Evolutionary conservation across 2,888 invertebrate species (phyloP).

Genomic region (Drosophila stalkeri): DNA sequence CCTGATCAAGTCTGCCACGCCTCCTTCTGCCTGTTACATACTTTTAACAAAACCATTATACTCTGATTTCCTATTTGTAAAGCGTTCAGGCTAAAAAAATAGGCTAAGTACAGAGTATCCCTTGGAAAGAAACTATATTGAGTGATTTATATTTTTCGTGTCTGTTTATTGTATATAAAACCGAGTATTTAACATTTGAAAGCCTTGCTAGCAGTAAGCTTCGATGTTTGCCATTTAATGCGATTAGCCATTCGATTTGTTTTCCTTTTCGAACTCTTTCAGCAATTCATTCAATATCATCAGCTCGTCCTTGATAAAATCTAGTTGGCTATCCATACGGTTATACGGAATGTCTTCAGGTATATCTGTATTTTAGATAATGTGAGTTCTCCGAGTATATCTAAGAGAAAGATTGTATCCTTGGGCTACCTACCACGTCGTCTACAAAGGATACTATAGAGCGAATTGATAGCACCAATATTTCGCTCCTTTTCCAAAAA

Average conservation of each 20-base stretch:
- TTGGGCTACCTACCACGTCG: slow-evolving; percentile 64
- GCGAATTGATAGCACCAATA: slow-evolving; percentile 75
- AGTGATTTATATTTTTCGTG: neutral
- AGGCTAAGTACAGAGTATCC: neutral
- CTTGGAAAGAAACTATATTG: neutral
- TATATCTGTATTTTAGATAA: slow-evolving; percentile 24
- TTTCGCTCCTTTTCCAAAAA: slow-evolving; percentile 75
- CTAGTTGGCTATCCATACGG: slow-evolving; percentile 72
- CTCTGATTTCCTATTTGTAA: no score
- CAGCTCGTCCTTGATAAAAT: slow-evolving; percentile 82
- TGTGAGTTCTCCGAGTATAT: neutral
- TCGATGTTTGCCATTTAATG: neutral
- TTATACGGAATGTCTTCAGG: slow-evolving; percentile 7
- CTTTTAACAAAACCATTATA: no score
- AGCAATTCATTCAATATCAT: slow-evolving; percentile 76
- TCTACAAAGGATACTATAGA: slow-evolving; percentile 77
- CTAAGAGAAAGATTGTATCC: accelerated
- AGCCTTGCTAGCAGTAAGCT: slow-evolving; percentile 11
- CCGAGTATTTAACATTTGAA: slow-evolving; percentile 15
- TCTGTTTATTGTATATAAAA: slow-evolving; percentile 2
- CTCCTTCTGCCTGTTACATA: no score
- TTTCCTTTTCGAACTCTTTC: slow-evolving; percentile 55
- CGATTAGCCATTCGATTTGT: neutral
- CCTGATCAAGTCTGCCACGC: no score
- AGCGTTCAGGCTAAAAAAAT: no score